Percentiles rank a stretch among this genome's conserved stretches.
Evolutionary conservation across 2,797 vertebrate genomes (phyloP).

Genomic region (Sciurus carolinensis): DNA sequence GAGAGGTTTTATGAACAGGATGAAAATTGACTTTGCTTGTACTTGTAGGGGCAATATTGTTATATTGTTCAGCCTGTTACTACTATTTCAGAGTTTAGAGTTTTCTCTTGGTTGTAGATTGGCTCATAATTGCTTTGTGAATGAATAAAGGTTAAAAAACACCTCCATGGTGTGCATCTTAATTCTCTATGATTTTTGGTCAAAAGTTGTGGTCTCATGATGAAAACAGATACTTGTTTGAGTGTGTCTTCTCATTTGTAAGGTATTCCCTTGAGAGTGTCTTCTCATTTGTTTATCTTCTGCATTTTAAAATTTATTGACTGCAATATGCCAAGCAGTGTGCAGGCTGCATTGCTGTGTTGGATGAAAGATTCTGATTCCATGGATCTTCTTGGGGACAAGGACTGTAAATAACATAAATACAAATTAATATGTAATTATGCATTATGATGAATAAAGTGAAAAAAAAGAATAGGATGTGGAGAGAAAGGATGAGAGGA

Average conservation of each 20-base stretch:
- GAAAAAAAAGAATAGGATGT: background rate
- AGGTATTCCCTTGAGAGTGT: too few species aligned
- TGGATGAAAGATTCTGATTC: background rate
- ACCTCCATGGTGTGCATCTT: slow-evolving; percentile 66
- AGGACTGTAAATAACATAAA: background rate
- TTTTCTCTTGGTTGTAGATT: slow-evolving; percentile 76
- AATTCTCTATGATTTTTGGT: slow-evolving; percentile 63
- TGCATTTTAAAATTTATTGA: background rate
- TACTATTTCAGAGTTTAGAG: slow-evolving; percentile 54
- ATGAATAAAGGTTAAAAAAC: slow-evolving; percentile 71
- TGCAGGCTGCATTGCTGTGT: background rate
- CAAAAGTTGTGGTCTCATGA: background rate
- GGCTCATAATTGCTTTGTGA: slow-evolving; percentile 80
- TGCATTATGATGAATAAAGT: background rate
- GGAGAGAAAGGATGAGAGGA: background rate
- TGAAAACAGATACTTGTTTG: background rate
- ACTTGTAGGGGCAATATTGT: slow-evolving; percentile 16
- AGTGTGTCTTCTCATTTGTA: background rate
- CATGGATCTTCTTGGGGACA: background rate
- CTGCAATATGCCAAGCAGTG: background rate
- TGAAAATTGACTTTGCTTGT: slow-evolving; percentile 59
- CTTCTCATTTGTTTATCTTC: background rate
- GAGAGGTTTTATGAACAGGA: slow-evolving; percentile 73
- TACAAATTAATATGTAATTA: background rate
- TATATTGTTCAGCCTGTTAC: slow-evolving; percentile 71